Conservation (phyloP, 2,113 vertebrate species). For the Neomonachus schauinslandi region DNA sequence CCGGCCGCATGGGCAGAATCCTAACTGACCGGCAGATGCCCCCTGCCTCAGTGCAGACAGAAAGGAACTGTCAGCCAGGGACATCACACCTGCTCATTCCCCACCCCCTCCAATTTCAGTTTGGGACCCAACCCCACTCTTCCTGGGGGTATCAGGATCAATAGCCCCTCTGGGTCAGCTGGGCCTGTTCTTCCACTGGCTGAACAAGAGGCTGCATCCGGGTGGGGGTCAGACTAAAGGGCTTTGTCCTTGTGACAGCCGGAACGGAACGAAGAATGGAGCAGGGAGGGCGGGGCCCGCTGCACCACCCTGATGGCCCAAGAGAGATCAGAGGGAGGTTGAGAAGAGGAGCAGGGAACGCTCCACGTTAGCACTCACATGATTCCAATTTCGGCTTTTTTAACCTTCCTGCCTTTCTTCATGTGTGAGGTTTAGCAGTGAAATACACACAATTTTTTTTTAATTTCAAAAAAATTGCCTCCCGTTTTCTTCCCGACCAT, state of each 20-base stretch:
- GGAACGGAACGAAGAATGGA: background rate
- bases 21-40: background rate
- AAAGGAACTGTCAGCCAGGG: background rate
- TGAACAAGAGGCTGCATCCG: background rate
- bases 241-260: background rate
- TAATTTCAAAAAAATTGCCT: background rate
- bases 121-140: background rate
- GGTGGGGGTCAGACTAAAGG: background rate
- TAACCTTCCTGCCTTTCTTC: background rate
- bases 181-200: background rate
- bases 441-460: background rate
- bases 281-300: background rate
- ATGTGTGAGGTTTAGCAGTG: background rate
- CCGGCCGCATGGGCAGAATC: background rate
- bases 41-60: background rate
- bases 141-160: fast-evolving
- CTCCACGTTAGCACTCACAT: background rate
- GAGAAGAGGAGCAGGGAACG: background rate
- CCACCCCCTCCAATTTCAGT: background rate
- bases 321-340: background rate
- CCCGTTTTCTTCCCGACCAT: background rate
- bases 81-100: background rate
- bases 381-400: background rate
- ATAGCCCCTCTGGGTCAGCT: background rate
- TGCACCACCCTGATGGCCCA: background rate